A percentile compares a stretch with the other conserved stretches of the same genome.
phyloP scores from a whole-genome alignment of 1,140 invertebrate species.

The Hormaphis cornu region DNA sequence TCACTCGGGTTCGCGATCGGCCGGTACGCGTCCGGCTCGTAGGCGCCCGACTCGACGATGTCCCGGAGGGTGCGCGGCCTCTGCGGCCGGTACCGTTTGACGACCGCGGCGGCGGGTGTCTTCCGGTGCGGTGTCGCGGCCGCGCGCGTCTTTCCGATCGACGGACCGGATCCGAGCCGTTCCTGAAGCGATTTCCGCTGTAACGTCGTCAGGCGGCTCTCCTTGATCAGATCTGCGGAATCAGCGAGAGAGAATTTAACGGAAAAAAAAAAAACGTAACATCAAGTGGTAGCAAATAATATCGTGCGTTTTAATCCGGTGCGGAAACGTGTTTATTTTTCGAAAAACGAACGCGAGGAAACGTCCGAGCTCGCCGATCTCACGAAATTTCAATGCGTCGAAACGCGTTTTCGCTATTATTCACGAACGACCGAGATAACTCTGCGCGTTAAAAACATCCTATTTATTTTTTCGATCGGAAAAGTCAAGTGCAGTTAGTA shows the following conservation, averaged over 20 bases:
- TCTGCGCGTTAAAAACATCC: too few relatives aligned
- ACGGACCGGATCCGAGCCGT: background rate
- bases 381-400: too few relatives aligned
- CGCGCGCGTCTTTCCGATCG: background rate
- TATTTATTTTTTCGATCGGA: too few relatives aligned
- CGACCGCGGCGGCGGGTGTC: background rate
- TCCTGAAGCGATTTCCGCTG: background rate
- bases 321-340: background rate
- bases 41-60: background rate
- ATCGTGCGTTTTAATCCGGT: too few relatives aligned
- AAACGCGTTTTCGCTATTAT: too few relatives aligned
- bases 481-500: too few relatives aligned
- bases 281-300: background rate
- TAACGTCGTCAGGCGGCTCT: background rate
- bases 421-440: too few relatives aligned
- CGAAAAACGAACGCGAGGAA: background rate
- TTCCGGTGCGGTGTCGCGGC: background rate
- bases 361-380: too few relatives aligned
- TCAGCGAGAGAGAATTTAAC: background rate
- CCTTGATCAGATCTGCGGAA: background rate
- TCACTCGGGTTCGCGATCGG: background rate
- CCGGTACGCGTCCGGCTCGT: background rate
- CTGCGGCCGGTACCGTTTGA: background rate
- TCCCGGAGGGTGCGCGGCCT: background rate
- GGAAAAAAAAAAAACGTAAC: background rate